Conservation (phyloP, 2,888 invertebrate genomes). For the Euzophera pinguis region DNA sequence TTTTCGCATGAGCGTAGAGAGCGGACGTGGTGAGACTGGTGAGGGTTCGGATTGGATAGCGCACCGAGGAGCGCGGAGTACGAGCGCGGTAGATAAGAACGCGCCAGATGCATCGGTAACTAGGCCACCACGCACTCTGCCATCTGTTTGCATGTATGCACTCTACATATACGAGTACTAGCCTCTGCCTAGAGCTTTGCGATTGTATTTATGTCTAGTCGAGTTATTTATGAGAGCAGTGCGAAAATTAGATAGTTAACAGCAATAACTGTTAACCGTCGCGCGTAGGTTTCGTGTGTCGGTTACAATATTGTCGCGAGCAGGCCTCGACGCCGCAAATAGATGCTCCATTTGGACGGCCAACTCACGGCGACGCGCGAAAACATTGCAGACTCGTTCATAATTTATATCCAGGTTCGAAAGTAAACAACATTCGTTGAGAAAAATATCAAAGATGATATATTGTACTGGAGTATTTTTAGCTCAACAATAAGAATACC, state of each 20-base stretch:
- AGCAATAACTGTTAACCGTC: conserved; percentile 43
- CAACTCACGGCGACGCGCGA: conserved; percentile 67
- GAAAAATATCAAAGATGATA: conserved; percentile 10
- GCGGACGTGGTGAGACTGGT: conserved; percentile 27
- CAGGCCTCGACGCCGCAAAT: conserved; percentile 76
- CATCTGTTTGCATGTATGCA: conserved; percentile 56
- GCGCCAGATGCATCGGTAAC: conserved; percentile 64
- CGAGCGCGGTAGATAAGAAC: conserved; percentile 46
- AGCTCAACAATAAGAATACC: too few relatives aligned
- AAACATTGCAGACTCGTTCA: conserved; percentile 64
- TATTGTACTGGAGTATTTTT: not conserved
- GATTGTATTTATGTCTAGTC: not conserved
- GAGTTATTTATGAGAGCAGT: conserved; percentile 1
- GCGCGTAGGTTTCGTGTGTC: conserved; percentile 59
- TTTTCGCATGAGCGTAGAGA: conserved; percentile 19
- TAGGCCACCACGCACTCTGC: conserved; percentile 64
- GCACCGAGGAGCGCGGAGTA: conserved; percentile 27
- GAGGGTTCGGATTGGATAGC: conserved; percentile 24
- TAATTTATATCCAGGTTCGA: conserved; percentile 51
- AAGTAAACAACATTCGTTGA: conserved; percentile 26
- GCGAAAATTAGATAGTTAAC: conserved; percentile 18
- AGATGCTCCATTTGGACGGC: conserved; percentile 75
- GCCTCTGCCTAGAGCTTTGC: conserved; percentile 1
- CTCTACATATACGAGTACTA: conserved; percentile 24
- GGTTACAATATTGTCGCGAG: conserved; percentile 69